Evolutionary conservation across 92 coral and sea anemone species (phyloP).

Genomic region (Nematostella vectensis): DNA sequence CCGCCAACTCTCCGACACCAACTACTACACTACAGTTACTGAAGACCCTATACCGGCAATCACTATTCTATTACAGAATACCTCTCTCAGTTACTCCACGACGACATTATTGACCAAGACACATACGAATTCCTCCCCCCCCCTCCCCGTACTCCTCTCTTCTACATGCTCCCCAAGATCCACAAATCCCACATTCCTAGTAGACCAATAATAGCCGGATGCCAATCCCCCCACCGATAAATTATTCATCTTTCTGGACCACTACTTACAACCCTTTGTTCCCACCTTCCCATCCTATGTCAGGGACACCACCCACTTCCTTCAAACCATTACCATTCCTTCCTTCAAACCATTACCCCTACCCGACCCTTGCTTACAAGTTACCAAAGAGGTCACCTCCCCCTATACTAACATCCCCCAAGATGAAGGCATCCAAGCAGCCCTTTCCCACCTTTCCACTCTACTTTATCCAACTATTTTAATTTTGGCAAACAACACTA

Average conservation of each 20-base stretch:
- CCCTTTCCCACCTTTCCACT: conserved; percentile 1
- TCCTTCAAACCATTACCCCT: conserved; percentile 22
- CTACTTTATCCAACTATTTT: conserved; percentile 9
- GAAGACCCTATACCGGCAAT: conserved; percentile 5
- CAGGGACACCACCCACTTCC: conserved; percentile 39
- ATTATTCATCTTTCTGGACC: conserved; percentile 24
- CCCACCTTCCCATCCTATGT: conserved; percentile 20
- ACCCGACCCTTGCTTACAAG: conserved; percentile 14
- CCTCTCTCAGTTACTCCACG: background rate
- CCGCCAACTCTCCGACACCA: conserved; percentile 8
- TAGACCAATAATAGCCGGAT: conserved; percentile 8
- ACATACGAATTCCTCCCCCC: conserved; percentile 12
- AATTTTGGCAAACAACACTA: conserved; percentile 6
- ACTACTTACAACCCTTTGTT: conserved; percentile 28
- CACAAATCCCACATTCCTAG: conserved; percentile 33
- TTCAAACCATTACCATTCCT: conserved; percentile 14
- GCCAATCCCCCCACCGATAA: conserved; percentile 29
- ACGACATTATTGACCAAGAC: conserved; percentile 3
- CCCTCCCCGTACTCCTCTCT: conserved; percentile 13
- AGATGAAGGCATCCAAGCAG: conserved; percentile 17
- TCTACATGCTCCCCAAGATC: conserved; percentile 29
- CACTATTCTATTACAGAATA: background rate
- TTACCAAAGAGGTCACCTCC: conserved; percentile 25
- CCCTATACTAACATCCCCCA: conserved; percentile 33
- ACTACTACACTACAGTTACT: background rate